Evolutionary conservation across 2,888 invertebrate species (phyloP).

Genomic region (Pseudococcus jackbeardsleyi): DNA sequence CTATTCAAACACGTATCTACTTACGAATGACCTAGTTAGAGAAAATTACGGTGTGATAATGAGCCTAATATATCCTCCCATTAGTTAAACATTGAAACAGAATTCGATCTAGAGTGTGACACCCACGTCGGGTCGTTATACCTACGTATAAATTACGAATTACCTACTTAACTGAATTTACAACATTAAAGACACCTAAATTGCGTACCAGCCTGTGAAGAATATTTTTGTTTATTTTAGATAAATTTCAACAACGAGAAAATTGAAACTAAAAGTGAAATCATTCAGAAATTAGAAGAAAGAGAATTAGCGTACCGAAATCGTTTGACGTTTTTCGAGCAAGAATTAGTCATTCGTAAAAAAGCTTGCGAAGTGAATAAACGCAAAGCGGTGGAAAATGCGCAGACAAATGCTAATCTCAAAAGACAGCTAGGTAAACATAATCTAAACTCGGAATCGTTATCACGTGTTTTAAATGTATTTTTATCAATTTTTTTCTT

Average conservation of each 20-base stretch:
- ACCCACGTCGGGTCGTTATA: neutral
- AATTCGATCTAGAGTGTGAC: neutral
- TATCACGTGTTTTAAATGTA: neutral
- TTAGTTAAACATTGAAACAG: neutral
- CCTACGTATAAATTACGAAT: no score
- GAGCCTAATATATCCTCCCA: neutral
- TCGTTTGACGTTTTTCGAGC: slow-evolving; percentile 92
- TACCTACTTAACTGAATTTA: neutral
- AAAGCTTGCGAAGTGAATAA: slow-evolving; percentile 99
- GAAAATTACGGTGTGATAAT: neutral
- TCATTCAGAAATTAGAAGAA: slow-evolving; percentile 94
- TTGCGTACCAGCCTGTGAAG: neutral
- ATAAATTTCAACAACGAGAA: slow-evolving; percentile 85
- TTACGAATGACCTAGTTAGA: neutral
- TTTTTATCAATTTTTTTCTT: slow-evolving; percentile 64
- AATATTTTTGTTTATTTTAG: slow-evolving; percentile 69
- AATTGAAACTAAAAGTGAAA: slow-evolving; percentile 96
- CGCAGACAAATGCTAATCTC: slow-evolving; percentile 96
- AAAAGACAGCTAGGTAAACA: slow-evolving; percentile 88
- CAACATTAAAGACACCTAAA: neutral
- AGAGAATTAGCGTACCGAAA: slow-evolving; percentile 94
- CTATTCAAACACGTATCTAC: neutral
- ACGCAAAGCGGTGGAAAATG: slow-evolving; percentile 96
- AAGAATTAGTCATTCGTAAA: slow-evolving; percentile 90
- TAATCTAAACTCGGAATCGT: neutral